Evolutionary conservation across 2,797 vertebrate genomes (phyloP), one percentile per base, ranked within the genome.

Genomic region (Halcyon chelicuti): DNA sequence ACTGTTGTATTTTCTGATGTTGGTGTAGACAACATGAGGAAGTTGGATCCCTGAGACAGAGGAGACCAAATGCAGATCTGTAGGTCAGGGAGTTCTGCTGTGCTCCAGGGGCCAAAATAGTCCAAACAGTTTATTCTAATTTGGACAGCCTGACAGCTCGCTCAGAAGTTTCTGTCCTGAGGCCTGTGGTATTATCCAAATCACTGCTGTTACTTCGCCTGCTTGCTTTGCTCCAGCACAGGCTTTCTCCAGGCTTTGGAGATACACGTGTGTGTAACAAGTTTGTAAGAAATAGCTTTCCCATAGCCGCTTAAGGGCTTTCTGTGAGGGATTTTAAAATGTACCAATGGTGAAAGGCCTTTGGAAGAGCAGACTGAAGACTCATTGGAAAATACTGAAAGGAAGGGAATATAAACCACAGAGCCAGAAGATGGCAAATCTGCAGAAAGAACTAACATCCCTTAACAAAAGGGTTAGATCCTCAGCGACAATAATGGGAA

Each of bases 231-330:
- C 70, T 90, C 39, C 26, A 62, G 40, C 19, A 68, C 9, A 74
- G 28, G 10, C 31, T 62, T 58, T 86, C 72, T 78, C 44, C 40
- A 85, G 31, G 19, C 19, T 93, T 90, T 46, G 52, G 52, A 93
- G 35, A 33, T 61, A 33, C 1, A 0, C 17, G 8, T 3, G 2
- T 7, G 15, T 28, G 14, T 31, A 47, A 60, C 25, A 52, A 0
- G 0, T 77, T 63, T 33, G 7, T n/a, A 74, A 87, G 61, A 76
- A 79, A 39, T 5, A 80, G 58, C 22, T 84, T 68, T 81, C n/a
- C 39, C 2, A 2, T 28, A 80, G 22, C 6, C 35, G 66, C n/a
- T 57, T 52, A 57, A n/a, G 18, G 17, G 20, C 49, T 77, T 85
- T 80, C 33, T 33, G 16, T 44, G 57, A 37, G 73, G n/a, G 49